Evolutionary conservation across 2,113 vertebrate species (phyloP), one percentile per base, ranked within the genome.

Genomic region (Hucho hucho): DNA sequence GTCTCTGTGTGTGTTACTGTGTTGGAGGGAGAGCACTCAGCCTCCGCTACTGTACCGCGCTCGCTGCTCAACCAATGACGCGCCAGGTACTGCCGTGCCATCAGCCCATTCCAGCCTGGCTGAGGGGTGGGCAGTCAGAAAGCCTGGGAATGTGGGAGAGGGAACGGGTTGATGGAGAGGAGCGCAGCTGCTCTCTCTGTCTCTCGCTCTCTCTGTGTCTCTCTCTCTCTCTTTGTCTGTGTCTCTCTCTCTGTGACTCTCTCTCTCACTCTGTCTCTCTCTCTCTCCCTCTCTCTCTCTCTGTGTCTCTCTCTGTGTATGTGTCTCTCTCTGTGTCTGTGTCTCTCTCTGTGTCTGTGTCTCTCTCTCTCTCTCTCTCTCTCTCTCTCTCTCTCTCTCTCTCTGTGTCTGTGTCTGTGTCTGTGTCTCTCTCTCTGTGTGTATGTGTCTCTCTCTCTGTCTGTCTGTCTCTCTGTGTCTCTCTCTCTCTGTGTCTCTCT

Each of bases 61-160:
- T 46, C 37, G 26, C 29, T 70, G 68, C 28, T 43, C 64, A 43
- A 53, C 86, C 90, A 91, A 86, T 86, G 70, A 79, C 69, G 81
- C 18, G 29, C n/a, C 4, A 2, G 68, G 75, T 79, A 76, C 79
- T 13, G 49, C 63, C 28, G 46, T 24, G 53, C 71, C 29, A 67
- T 14, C 2, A 73, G 76, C 90, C 87, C 81, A 88, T 89, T 46
- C 70, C 1, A 79, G 73, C 24, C 53, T 11, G 14, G 78, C 72
- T 81, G 74, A 70, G 61, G 28, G 70, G 26, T 9, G 74, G 70
- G 88, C 83, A 88, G 63, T 88, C 78, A 73, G 85, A 7, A 66
- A 49, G 11, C 61, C 4, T 59, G 68, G 69, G 16, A 79, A 58
- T 20, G 69, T 22, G 75, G 71, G 24, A 74, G 76, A 22, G 32